Conservation (phyloP, 2,888 invertebrate species). For the Branchellion lobata region DNA sequence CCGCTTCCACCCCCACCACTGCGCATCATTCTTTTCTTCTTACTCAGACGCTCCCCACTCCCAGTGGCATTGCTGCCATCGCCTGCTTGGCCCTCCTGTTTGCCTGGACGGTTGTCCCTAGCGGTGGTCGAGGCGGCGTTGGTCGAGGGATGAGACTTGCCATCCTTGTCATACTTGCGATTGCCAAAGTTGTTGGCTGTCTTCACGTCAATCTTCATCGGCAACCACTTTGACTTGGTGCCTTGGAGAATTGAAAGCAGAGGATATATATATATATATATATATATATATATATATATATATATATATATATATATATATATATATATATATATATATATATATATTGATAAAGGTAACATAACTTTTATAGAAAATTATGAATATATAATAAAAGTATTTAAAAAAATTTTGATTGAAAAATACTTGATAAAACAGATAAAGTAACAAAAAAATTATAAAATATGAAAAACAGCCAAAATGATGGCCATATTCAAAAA, state of each 20-base stretch:
- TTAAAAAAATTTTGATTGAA: too few species aligned
- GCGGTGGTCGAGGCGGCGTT: constrained; percentile 36
- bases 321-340: too few species aligned
- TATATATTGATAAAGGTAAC: too few species aligned
- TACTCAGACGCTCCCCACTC: constrained; percentile 57
- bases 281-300: too few species aligned
- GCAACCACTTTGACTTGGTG: constrained; percentile 80
- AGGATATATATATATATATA: background rate
- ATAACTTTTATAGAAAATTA: too few species aligned
- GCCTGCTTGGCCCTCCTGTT: background rate
- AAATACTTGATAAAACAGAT: too few species aligned
- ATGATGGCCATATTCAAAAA: too few species aligned
- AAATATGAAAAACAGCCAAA: too few species aligned
- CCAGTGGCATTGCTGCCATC: background rate
- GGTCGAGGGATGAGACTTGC: constrained; percentile 18
- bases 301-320: too few species aligned
- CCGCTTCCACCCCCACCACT: constrained; percentile 58
- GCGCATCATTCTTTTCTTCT: constrained; percentile 18
- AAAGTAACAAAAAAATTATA: too few species aligned
- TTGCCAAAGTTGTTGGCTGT: constrained; percentile 60
- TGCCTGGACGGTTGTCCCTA: background rate
- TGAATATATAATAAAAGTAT: too few species aligned
- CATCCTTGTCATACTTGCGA: constrained; percentile 38
- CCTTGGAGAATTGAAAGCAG: constrained; percentile 50
- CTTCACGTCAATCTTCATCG: constrained; percentile 80